Percentiles rank a stretch among this genome's conserved stretches.
phyloP scores from a whole-genome alignment of 2,888 invertebrate genomes.

The Sphinx pinastri region DNA sequence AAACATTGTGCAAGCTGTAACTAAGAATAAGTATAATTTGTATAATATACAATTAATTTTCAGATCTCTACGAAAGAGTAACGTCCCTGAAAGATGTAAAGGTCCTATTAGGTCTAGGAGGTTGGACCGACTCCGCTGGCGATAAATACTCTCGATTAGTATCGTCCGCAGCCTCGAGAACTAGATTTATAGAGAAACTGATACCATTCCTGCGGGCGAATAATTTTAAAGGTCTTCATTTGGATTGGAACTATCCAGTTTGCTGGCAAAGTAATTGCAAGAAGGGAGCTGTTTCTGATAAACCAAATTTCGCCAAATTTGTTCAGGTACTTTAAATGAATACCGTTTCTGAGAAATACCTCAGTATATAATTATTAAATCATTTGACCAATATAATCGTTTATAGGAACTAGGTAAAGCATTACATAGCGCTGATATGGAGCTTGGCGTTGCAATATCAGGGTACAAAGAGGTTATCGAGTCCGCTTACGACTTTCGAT shows the following conservation, averaged over 20 bases:
- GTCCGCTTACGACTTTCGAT: conserved; percentile 90
- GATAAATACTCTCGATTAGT: conserved; percentile 94
- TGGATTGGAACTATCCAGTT: conserved; percentile 98
- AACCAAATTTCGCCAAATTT: conserved; percentile 90
- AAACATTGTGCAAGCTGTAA: too few species aligned
- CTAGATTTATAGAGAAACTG: conserved; percentile 88
- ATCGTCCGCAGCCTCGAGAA: conserved; percentile 85
- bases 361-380: too few species aligned
- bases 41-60: conserved; percentile 31
- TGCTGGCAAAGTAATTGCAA: conserved; percentile 96
- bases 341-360: not conserved
- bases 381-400: not conserved
- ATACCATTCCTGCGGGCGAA: conserved; percentile 89
- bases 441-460: conserved; percentile 92
- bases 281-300: conserved; percentile 91
- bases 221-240: conserved; percentile 93
- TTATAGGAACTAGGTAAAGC: conserved; percentile 86
- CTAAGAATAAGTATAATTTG: too few species aligned
- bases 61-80: conserved; percentile 91
- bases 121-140: conserved; percentile 96
- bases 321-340: conserved; percentile 80
- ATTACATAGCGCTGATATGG: conserved; percentile 87
- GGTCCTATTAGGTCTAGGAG: conserved; percentile 93
- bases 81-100: conserved; percentile 86
- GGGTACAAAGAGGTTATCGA: conserved; percentile 96